Conservation (phyloP, 2,797 vertebrate species). For the Podarcis lilfordi region DNA sequence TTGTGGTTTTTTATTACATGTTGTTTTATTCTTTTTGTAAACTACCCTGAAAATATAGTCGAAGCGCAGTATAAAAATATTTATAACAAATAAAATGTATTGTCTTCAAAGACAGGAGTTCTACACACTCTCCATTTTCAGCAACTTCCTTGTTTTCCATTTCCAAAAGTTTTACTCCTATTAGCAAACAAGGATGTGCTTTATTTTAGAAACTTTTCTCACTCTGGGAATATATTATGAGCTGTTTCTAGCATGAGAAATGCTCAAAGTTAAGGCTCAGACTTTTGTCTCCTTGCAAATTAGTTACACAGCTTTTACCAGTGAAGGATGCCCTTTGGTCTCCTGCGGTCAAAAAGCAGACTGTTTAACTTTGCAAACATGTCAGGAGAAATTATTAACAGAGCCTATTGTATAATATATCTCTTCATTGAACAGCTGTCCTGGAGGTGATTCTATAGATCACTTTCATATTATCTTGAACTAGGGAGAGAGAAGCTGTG, state of each 20-base stretch:
- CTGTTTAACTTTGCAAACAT: not conserved
- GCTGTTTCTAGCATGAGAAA: not conserved
- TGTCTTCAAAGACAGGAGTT: not conserved
- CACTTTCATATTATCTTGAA: not conserved
- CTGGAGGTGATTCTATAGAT: not conserved
- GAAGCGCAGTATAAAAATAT: not conserved
- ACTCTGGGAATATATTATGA: not conserved
- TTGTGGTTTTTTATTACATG: not conserved
- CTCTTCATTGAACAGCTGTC: conserved; percentile 17
- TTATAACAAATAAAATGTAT: not conserved
- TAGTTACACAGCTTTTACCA: not conserved
- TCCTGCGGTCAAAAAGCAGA: conserved; percentile 9
- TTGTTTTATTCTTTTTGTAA: not conserved
- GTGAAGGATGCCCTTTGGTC: not conserved
- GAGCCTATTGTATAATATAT: not conserved
- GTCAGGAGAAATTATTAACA: conserved; percentile 32
- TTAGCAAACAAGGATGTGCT: not conserved
- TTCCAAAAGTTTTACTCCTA: not conserved
- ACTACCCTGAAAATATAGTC: not conserved
- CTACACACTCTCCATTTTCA: not conserved
- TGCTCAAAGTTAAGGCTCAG: not conserved
- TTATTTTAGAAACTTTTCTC: not conserved
- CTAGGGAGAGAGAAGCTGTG: not conserved
- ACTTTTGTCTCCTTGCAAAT: not conserved
- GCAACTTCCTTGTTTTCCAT: not conserved